Evolutionary conservation across 2,113 vertebrate species (phyloP).

Genomic region (Dendrocopos noguchii): DNA sequence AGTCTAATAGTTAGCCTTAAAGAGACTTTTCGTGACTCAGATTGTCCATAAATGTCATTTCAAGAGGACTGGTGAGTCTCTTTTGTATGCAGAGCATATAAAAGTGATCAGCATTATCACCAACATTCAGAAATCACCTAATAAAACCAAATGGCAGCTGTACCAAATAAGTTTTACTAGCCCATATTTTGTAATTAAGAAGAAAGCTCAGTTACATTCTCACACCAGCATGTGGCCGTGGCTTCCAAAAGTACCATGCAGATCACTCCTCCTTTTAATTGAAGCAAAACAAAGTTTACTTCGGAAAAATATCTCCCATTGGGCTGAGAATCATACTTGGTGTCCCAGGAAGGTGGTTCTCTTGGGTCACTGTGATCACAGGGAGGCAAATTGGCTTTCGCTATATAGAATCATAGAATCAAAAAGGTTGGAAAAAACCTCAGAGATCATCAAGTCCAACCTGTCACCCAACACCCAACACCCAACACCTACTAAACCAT

Average conservation of each 20-base stretch:
- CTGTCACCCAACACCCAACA: too few species aligned
- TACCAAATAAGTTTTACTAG: neutral
- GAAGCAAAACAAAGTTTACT: neutral
- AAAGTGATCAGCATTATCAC: neutral
- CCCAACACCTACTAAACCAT: too few species aligned
- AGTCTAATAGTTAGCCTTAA: neutral
- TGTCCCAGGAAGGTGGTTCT: neutral
- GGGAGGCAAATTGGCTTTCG: neutral
- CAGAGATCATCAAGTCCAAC: too few species aligned
- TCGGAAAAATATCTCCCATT: neutral
- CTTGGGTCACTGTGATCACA: neutral
- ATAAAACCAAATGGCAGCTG: neutral
- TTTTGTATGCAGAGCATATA: neutral
- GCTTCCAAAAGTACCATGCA: neutral
- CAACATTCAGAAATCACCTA: neutral
- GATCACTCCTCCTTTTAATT: neutral
- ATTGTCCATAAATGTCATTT: neutral
- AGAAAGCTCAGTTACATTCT: neutral
- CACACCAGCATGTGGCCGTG: rapidly evolving
- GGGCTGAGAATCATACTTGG: neutral
- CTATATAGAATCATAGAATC: neutral
- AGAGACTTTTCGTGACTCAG: neutral
- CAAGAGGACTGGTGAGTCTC: neutral
- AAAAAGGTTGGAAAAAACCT: too few species aligned
- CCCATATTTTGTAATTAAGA: neutral